These are phyloP conservation scores for Phylloscopus whistleri DNA, from an alignment of 2,113 vertebrate species.

Conservation along the genomic window DNA sequence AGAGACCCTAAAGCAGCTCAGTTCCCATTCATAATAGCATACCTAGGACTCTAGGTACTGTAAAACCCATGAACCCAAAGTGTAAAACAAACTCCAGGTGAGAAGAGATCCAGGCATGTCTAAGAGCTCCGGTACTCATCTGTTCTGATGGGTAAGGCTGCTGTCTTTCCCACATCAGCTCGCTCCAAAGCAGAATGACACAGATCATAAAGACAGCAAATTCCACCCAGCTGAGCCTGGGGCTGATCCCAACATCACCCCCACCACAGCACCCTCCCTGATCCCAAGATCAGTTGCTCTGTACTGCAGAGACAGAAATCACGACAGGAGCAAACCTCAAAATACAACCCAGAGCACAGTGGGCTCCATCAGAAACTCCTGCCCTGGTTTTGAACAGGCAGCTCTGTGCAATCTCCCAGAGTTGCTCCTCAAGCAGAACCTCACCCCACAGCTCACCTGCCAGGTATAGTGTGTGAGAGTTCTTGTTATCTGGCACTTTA, in stretches of 20 bases:
- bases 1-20: neutral
- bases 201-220: neutral
- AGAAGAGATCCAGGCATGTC: neutral
- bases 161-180: neutral
- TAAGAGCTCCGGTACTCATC: neutral
- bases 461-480: conserved; percentile 76
- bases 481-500: conserved; percentile 82
- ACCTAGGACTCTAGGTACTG: neutral
- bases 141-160: neutral
- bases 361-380: neutral
- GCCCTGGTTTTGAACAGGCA: neutral
- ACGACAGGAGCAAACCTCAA: neutral
- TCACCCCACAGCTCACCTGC: conserved; percentile 70
- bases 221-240: neutral
- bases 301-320: neutral
- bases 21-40: rapidly evolving
- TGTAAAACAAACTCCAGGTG: neutral
- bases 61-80: neutral
- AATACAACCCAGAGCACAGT: rapidly evolving
- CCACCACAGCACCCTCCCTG: neutral
- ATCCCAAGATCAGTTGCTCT: neutral
- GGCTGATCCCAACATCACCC: neutral
- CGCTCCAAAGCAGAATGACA: neutral
- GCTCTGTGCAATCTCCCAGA: neutral
- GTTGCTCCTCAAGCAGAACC: neutral